A percentile compares a stretch with the other conserved stretches of the same genome.
These are phyloP conservation scores for Cheilosia impressa DNA, from an alignment of 2,888 invertebrate genomes.

Conservation along the genomic window DNA sequence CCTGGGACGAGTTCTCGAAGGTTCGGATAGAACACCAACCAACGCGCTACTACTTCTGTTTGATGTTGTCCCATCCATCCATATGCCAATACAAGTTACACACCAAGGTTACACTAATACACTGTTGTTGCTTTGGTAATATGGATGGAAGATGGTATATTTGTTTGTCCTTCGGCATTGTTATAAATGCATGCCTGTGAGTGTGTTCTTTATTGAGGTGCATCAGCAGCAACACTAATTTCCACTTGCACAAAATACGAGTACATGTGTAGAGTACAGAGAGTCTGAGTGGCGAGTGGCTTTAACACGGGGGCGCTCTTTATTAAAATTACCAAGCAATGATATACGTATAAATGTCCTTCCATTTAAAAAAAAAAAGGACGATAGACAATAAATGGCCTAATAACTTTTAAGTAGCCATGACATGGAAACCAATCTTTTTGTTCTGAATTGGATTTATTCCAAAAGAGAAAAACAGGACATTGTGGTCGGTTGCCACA, in stretches of 20 bases:
- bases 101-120: constrained; percentile 63
- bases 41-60: constrained; percentile 39
- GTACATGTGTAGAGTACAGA: constrained; percentile 21
- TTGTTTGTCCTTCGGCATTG: constrained; percentile 62
- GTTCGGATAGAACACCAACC: too few species aligned
- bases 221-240: constrained; percentile 64
- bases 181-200: constrained; percentile 29
- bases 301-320: constrained; percentile 52
- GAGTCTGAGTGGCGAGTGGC: constrained; percentile 35
- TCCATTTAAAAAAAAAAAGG: constrained; percentile 38
- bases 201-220: constrained; percentile 63
- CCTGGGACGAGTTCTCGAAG: too few species aligned
- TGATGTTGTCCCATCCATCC: constrained; percentile 56
- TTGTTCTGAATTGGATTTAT: constrained; percentile 59
- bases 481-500: too few species aligned
- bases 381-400: constrained; percentile 59
- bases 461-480: constrained; percentile 43
- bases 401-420: constrained; percentile 67
- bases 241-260: constrained; percentile 37
- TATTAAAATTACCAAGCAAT: constrained; percentile 40
- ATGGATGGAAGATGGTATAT: constrained; percentile 33
- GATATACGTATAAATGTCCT: constrained; percentile 48
- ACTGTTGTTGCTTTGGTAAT: neutral
- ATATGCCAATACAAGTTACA: constrained; percentile 68
- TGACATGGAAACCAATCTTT: constrained; percentile 58